Conservation (phyloP, 1,140 invertebrate species). For the Drosophila leontia region DNA sequence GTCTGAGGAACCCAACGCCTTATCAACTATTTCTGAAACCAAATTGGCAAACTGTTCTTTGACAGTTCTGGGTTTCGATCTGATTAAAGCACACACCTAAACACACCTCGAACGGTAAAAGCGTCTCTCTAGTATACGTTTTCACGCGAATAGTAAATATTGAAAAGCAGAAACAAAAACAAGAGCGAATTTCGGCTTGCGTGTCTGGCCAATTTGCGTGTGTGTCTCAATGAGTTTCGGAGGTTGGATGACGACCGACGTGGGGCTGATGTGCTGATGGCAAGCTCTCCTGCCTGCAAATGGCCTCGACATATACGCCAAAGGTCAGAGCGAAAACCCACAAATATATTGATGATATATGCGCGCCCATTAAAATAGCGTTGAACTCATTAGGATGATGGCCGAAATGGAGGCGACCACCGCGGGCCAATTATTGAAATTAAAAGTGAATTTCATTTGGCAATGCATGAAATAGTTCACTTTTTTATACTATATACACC, state of each 20-base stretch:
- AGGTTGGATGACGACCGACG: slow-evolving; percentile 52
- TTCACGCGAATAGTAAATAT: slow-evolving; percentile 34
- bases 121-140: slow-evolving; percentile 15
- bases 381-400: slow-evolving; percentile 76
- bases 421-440: slow-evolving; percentile 75
- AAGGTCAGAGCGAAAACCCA: slow-evolving; percentile 55
- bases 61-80: slow-evolving; percentile 34
- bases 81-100: slow-evolving; percentile 23
- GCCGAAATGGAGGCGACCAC: slow-evolving; percentile 40
- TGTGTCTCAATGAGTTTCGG: slow-evolving; percentile 68
- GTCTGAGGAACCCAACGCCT: background rate
- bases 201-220: slow-evolving; percentile 77
- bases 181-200: slow-evolving; percentile 52
- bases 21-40: slow-evolving; percentile 12
- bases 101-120: slow-evolving; percentile 45
- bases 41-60: slow-evolving; percentile 25
- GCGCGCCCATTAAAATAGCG: slow-evolving; percentile 60
- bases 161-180: slow-evolving; percentile 29
- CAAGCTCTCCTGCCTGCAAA: slow-evolving; percentile 43
- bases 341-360: slow-evolving; percentile 38
- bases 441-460: slow-evolving; percentile 75
- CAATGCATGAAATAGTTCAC: slow-evolving; percentile 69
- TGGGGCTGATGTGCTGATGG: slow-evolving; percentile 42
- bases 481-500: slow-evolving; percentile 32
- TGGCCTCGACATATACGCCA: slow-evolving; percentile 64